Evolutionary conservation across 2,113 vertebrate genomes (phyloP).

Genomic region (Phylloscopus trochiloides): DNA sequence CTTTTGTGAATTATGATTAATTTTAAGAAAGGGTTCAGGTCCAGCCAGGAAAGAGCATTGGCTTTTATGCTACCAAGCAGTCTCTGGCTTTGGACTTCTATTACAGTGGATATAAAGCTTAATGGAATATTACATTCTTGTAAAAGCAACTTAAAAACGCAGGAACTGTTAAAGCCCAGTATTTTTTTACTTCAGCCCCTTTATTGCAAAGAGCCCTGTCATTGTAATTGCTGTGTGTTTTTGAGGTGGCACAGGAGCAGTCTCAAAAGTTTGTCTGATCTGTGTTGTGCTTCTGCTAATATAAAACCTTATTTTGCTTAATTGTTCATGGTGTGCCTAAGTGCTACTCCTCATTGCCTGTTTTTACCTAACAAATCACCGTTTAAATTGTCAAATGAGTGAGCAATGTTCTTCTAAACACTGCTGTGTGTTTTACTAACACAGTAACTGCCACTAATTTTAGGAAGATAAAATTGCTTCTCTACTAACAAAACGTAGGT

Average conservation of each 20-base stretch:
- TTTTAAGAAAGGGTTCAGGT: background rate
- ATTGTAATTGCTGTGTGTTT: background rate
- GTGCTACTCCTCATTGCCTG: background rate
- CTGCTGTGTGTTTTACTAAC: constrained; percentile 31
- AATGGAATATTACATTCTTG: background rate
- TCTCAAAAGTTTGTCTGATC: background rate
- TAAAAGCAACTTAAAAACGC: background rate
- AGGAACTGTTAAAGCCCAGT: background rate
- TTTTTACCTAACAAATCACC: background rate
- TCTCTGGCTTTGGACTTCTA: background rate
- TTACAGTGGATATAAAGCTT: background rate
- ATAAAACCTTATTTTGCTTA: background rate
- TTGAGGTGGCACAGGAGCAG: background rate
- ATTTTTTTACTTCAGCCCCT: background rate
- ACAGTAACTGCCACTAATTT: constrained; percentile 34
- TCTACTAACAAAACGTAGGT: background rate
- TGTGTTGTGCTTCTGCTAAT: background rate
- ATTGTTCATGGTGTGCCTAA: background rate
- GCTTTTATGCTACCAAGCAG: background rate
- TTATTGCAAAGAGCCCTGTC: background rate
- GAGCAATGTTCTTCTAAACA: background rate
- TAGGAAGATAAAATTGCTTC: background rate
- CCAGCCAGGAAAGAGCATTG: background rate
- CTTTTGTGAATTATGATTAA: background rate
- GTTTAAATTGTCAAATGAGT: background rate